These are phyloP conservation scores for Amphiura filiformis DNA, from an alignment of 35 echinoderm and acorn worm species.

Conservation along the genomic window DNA sequence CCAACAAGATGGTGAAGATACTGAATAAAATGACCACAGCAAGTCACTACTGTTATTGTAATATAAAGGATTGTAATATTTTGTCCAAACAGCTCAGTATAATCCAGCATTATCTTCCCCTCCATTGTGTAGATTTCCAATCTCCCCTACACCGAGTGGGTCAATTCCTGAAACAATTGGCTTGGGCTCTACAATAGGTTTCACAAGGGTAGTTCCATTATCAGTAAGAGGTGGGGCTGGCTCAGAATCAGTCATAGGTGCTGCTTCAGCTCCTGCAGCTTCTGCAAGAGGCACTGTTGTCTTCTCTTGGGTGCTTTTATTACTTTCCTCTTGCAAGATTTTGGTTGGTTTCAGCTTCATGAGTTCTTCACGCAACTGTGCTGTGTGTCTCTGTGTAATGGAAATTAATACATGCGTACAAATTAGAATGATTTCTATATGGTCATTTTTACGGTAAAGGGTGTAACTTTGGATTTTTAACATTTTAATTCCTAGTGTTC, in stretches of 20 bases:
- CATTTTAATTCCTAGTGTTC: too few relatives aligned
- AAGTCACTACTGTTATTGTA: too few relatives aligned
- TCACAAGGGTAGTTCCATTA: not conserved
- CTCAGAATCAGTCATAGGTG: not conserved
- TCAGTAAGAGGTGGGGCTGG: not conserved
- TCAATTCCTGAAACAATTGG: not conserved
- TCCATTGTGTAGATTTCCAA: not conserved
- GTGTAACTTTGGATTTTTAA: too few relatives aligned
- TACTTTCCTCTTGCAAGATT: slow-evolving; percentile 9
- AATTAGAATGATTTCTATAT: not conserved
- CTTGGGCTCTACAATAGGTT: not conserved
- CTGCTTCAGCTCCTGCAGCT: not conserved
- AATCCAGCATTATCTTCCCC: not conserved
- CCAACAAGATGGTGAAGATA: too few relatives aligned
- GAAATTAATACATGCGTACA: not conserved
- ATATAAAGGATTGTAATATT: too few relatives aligned
- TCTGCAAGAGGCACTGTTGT: not conserved
- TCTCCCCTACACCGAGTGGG: not conserved
- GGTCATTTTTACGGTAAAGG: too few relatives aligned
- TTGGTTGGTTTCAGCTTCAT: slow-evolving; percentile 73
- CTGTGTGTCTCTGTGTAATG: slow-evolving; percentile 86
- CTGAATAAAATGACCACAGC: not conserved
- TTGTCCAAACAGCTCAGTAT: not conserved
- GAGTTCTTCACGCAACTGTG: slow-evolving; percentile 82
- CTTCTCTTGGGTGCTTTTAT: not conserved